Evolutionary conservation across 2,888 invertebrate genomes (phyloP).

Genomic region (Hemithea aestivaria): DNA sequence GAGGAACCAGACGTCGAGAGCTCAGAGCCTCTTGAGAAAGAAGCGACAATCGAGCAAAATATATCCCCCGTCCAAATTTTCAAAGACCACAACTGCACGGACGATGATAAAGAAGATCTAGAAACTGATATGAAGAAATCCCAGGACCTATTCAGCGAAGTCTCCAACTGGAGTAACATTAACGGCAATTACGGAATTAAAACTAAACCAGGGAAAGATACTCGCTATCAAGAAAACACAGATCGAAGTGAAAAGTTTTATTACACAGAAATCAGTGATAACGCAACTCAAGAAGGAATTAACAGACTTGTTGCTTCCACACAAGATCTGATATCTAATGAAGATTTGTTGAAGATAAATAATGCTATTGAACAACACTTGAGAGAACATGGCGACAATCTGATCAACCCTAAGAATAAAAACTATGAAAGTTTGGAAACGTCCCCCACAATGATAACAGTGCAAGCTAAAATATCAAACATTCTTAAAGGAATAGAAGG

Average conservation of each 20-base stretch:
- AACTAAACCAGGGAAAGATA: conserved; percentile 22
- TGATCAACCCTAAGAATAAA: conserved; percentile 48
- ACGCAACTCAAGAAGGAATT: conserved; percentile 51
- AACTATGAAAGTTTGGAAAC: conserved; percentile 32
- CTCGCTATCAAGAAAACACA: conserved; percentile 42
- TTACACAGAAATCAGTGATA: conserved; percentile 35
- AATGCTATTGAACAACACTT: conserved; percentile 60
- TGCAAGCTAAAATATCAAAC: conserved; percentile 58
- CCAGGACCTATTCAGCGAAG: conserved; percentile 39
- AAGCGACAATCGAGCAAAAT: conserved; percentile 39
- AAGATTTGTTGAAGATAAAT: conserved; percentile 82
- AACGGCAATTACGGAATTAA: conserved; percentile 54
- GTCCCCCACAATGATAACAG: conserved; percentile 48
- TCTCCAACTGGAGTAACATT: conserved; percentile 36
- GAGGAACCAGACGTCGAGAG: conserved; percentile 26
- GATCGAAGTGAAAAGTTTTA: conserved; percentile 58
- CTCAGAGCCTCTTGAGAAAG: conserved; percentile 43
- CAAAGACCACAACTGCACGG: conserved; percentile 60
- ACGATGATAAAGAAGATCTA: conserved; percentile 35
- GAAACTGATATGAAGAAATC: conserved; percentile 40
- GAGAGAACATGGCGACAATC: conserved; percentile 49
- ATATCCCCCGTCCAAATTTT: conserved; percentile 59
- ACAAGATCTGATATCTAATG: conserved; percentile 80
- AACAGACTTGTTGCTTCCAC: conserved; percentile 78
- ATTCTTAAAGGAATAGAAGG: conserved; percentile 48